Conservation (phyloP, 2,113 vertebrate genomes). For the Erythrocercus mccallii region DNA sequence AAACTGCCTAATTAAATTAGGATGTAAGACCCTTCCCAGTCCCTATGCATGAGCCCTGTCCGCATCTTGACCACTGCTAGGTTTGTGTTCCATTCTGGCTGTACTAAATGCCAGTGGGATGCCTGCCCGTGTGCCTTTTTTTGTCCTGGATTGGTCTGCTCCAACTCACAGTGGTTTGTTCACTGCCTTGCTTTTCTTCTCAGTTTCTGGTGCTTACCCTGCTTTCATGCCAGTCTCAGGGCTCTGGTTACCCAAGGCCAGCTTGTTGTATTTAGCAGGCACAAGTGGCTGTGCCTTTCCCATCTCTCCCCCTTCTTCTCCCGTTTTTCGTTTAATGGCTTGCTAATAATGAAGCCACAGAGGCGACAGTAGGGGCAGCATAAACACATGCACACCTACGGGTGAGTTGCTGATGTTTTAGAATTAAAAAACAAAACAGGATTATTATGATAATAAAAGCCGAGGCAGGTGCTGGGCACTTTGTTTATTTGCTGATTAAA, state of each 20-base stretch:
- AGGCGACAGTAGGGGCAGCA: slow-evolving; percentile 60
- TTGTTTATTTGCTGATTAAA: slow-evolving; percentile 44
- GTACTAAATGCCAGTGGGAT: slow-evolving; percentile 40
- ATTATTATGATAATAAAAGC: slow-evolving; percentile 46
- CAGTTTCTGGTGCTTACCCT: slow-evolving; percentile 2
- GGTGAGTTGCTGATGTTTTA: slow-evolving; percentile 44
- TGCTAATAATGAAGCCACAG: slow-evolving; percentile 68
- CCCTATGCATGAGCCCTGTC: not conserved
- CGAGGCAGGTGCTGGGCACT: slow-evolving; percentile 37
- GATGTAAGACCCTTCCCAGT: not conserved
- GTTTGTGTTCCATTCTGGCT: slow-evolving; percentile 37
- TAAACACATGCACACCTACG: slow-evolving; percentile 61
- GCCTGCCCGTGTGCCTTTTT: not conserved
- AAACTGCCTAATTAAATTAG: not conserved
- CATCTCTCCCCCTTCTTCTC: slow-evolving; percentile 17
- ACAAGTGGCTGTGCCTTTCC: slow-evolving; percentile 32
- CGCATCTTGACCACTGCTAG: slow-evolving; percentile 49
- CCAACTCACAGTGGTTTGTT: not conserved
- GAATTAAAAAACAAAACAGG: slow-evolving; percentile 6
- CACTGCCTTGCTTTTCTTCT: slow-evolving; percentile 39
- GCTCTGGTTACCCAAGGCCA: slow-evolving; percentile 49
- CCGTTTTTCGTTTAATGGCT: slow-evolving; percentile 61
- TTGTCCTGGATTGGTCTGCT: slow-evolving; percentile 1
- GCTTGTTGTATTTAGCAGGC: slow-evolving; percentile 53
- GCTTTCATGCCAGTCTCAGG: slow-evolving; percentile 33